Percentiles rank a stretch among this genome's conserved stretches.
These are phyloP conservation scores for Chitala chitala DNA, from an alignment of 2,113 vertebrate genomes.

Conservation along the genomic window DNA sequence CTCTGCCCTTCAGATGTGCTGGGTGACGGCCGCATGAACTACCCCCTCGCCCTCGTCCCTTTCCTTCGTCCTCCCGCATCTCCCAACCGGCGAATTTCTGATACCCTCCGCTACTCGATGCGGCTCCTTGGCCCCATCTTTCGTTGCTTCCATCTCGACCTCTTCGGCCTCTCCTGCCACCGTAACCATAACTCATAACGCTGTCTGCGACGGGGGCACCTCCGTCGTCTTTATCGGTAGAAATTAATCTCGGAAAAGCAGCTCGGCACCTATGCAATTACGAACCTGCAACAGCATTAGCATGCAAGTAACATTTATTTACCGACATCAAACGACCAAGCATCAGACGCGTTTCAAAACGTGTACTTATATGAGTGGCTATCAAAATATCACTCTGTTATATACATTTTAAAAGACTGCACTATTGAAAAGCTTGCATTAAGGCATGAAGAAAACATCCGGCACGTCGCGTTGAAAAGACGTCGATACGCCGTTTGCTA, in stretches of 20 bases:
- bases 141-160: slow-evolving; percentile 53
- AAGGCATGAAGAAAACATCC: background rate
- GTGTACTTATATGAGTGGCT: no score
- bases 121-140: slow-evolving; percentile 48
- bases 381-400: background rate
- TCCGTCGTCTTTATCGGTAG: background rate
- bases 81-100: slow-evolving; percentile 31
- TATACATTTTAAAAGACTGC: background rate
- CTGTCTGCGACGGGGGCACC: background rate
- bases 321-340: no score
- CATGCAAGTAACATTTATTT: no score
- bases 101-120: slow-evolving; percentile 39
- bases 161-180: slow-evolving; percentile 56
- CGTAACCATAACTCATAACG: slow-evolving; percentile 72
- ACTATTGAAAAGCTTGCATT: background rate
- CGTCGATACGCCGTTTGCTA: no score
- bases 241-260: background rate
- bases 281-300: background rate
- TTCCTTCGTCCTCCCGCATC: slow-evolving; percentile 47
- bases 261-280: background rate
- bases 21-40: slow-evolving; percentile 73
- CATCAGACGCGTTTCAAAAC: no score
- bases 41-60: slow-evolving; percentile 49
- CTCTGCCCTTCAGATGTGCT: slow-evolving; percentile 80
- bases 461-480: slow-evolving; percentile 39